Percentiles rank a stretch among this genome's conserved stretches.
These are phyloP conservation scores for Aphrophora alni DNA, from an alignment of 2,888 invertebrate genomes.

Conservation along the genomic window DNA sequence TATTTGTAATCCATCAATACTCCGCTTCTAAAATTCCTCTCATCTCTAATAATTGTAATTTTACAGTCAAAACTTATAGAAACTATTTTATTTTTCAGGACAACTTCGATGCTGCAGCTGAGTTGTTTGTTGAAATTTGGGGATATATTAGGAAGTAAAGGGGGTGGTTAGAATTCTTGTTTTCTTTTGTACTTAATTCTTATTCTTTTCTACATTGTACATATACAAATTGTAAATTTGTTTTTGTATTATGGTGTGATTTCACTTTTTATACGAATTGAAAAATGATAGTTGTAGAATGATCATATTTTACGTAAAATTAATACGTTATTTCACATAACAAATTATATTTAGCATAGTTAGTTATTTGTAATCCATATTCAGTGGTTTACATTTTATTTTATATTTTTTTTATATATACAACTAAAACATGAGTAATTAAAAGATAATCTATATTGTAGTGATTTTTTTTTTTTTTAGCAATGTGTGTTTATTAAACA, in stretches of 20 bases:
- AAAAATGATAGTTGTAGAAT: background rate
- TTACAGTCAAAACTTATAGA: too few relatives aligned
- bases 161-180: background rate
- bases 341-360: background rate
- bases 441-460: background rate
- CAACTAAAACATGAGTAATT: too few relatives aligned
- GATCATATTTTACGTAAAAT: background rate
- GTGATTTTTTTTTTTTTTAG: background rate
- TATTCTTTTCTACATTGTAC: background rate
- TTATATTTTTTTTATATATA: background rate
- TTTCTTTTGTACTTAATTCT: background rate
- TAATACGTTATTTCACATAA: background rate
- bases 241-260: background rate
- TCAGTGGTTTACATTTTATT: background rate
- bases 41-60: too few relatives aligned
- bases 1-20: too few relatives aligned
- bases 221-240: slow-evolving; percentile 2
- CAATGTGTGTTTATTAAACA: background rate
- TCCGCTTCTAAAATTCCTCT: too few relatives aligned
- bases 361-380: background rate
- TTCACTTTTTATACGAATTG: background rate
- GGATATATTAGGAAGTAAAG: background rate
- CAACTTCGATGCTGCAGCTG: background rate
- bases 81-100: background rate
- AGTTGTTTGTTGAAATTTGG: background rate